A percentile compares a stretch with the other conserved stretches of the same genome.
These are phyloP conservation scores for Melanophora roralis DNA, from an alignment of 2,888 invertebrate genomes.

Conservation along the genomic window DNA sequence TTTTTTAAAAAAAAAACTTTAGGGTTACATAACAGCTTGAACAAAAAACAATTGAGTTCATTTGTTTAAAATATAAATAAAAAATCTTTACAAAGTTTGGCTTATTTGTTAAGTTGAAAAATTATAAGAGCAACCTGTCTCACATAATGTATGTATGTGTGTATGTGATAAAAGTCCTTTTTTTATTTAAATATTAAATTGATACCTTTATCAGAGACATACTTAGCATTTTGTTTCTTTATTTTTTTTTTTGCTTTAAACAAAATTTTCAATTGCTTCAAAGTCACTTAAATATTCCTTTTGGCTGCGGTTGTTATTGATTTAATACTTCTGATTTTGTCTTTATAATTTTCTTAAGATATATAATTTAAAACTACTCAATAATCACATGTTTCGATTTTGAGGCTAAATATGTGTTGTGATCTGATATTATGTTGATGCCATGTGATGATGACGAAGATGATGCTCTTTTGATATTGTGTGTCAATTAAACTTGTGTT, in stretches of 20 bases:
- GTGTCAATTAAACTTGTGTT: constrained; percentile 57
- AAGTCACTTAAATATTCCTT: not conserved
- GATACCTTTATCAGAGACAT: constrained; percentile 8
- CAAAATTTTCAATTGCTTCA: constrained; percentile 27
- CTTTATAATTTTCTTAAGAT: constrained; percentile 51
- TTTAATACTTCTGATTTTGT: constrained; percentile 26
- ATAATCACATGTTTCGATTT: constrained; percentile 56
- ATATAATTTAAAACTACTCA: constrained; percentile 56
- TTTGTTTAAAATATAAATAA: constrained; percentile 47
- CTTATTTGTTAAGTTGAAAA: too few species aligned
- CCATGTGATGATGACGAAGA: not conserved
- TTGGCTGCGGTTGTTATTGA: constrained; percentile 5
- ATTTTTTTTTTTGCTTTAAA: not conserved
- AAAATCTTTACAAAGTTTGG: not conserved
- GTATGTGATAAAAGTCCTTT: constrained; percentile 9
- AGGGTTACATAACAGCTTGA: constrained; percentile 56
- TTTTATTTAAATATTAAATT: not conserved
- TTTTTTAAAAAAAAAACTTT: constrained; percentile 47
- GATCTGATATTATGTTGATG: not conserved
- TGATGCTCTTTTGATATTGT: constrained; percentile 37
- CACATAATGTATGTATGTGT: too few species aligned
- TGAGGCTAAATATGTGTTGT: constrained; percentile 10
- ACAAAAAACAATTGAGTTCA: constrained; percentile 35
- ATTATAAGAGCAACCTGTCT: too few species aligned
- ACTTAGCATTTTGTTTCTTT: not conserved